Conservation (phyloP, 2,888 invertebrate species). For the Noctua janthe region DNA sequence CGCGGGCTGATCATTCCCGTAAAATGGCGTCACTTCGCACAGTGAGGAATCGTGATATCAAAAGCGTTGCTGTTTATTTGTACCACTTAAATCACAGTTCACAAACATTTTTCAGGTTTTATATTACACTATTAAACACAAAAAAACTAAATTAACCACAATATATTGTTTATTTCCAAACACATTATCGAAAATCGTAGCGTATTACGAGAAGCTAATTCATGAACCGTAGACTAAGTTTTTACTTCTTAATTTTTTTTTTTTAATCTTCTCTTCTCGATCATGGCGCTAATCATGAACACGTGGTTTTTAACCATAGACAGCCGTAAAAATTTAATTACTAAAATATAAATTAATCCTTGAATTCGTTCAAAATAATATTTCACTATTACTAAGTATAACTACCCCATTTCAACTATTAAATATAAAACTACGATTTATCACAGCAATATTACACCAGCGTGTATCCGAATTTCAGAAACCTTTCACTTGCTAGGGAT, state of each 20-base stretch:
- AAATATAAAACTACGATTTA: neutral
- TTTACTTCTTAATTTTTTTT: conserved; percentile 76
- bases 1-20: conserved; percentile 91
- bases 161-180: conserved; percentile 88
- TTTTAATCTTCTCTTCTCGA: conserved; percentile 68
- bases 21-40: conserved; percentile 90
- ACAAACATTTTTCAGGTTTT: conserved; percentile 80
- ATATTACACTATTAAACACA: conserved; percentile 73
- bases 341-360: neutral
- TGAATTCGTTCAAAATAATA: neutral
- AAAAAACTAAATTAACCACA: conserved; percentile 77
- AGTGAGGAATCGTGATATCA: conserved; percentile 88
- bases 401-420: neutral
- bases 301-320: conserved; percentile 81
- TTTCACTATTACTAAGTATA: neutral
- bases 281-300: conserved; percentile 68
- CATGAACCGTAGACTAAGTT: conserved; percentile 84
- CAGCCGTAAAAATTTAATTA: conserved; percentile 37
- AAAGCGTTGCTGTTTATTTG: conserved; percentile 79
- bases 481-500: conserved; percentile 44
- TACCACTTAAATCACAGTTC: conserved; percentile 77
- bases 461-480: conserved; percentile 31
- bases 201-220: conserved; percentile 89
- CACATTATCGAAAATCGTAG: conserved; percentile 86
- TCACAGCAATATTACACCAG: neutral